Conservation (phyloP, 2,113 vertebrate species). For the Sturnira hondurensis region DNA sequence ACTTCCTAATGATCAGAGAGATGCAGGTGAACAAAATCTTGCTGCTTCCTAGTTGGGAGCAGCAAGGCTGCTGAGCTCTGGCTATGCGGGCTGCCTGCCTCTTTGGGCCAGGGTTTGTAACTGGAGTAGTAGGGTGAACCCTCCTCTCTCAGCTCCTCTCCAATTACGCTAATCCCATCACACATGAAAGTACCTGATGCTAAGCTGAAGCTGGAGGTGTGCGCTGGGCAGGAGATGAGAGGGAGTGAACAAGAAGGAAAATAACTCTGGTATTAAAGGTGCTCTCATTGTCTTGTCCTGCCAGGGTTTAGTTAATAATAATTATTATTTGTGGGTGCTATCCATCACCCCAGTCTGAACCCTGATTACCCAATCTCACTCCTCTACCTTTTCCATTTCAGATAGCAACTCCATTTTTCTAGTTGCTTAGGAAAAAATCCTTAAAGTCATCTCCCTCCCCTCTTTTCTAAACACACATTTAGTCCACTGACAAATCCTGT, state of each 20-base stretch:
- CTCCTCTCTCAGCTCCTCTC: background rate
- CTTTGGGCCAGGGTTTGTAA: background rate
- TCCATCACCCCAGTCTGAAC: background rate
- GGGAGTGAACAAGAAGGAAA: background rate
- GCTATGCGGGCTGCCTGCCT: accelerated
- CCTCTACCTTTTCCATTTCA: background rate
- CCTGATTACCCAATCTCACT: background rate
- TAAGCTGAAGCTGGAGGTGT: background rate
- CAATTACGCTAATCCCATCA: background rate
- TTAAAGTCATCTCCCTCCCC: background rate
- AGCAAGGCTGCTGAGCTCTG: background rate
- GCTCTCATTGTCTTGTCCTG: background rate
- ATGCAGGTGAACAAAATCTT: background rate
- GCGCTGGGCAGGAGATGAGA: background rate
- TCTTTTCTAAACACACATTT: background rate
- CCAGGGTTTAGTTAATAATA: background rate
- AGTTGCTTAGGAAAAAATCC: background rate
- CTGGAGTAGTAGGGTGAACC: background rate
- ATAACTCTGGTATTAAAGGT: background rate
- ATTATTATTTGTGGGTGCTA: background rate
- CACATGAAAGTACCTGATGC: background rate
- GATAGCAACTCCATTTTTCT: background rate
- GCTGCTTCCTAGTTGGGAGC: background rate
- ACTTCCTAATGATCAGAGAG: background rate
- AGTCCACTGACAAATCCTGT: no score